A percentile compares a stretch with the other conserved stretches of the same genome.
Evolutionary conservation across 2,888 invertebrate species (phyloP).

Genomic region (Leptarthrus brevirostris): DNA sequence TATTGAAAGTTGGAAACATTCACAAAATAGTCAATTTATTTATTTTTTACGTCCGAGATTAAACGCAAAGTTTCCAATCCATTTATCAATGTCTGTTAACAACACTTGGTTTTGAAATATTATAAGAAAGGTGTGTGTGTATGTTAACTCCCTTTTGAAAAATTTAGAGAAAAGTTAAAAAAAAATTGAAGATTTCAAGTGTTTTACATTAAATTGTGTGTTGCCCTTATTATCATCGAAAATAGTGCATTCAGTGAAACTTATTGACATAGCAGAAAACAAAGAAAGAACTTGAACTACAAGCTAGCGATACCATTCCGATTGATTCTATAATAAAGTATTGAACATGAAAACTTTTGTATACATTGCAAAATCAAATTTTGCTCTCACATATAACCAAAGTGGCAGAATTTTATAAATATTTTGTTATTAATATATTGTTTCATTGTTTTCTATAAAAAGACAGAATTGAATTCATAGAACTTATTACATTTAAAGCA

Average conservation of each 20-base stretch:
- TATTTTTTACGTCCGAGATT: no score
- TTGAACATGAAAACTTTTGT: neutral
- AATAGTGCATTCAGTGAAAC: neutral
- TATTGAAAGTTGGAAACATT: no score
- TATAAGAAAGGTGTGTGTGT: no score
- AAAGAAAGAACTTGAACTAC: neutral
- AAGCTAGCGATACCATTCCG: neutral
- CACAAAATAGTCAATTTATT: no score
- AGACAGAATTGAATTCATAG: conserved; percentile 45
- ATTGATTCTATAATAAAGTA: neutral
- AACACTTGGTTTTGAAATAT: no score
- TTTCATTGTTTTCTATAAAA: conserved; percentile 9
- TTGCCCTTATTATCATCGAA: no score
- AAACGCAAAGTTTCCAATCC: no score
- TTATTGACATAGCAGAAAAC: neutral
- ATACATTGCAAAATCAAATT: conserved; percentile 33
- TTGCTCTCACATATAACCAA: neutral
- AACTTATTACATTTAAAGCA: conserved; percentile 45
- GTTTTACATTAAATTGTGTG: no score
- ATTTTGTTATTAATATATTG: conserved; percentile 12
- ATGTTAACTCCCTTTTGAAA: no score
- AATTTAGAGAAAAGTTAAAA: no score
- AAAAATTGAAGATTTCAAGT: no score
- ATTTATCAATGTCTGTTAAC: no score
- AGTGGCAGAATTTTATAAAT: conserved; percentile 11